Evolutionary conservation across 2,888 invertebrate species (phyloP), one percentile per base, ranked within the genome.

Genomic region (Oscheius myriophilus): DNA sequence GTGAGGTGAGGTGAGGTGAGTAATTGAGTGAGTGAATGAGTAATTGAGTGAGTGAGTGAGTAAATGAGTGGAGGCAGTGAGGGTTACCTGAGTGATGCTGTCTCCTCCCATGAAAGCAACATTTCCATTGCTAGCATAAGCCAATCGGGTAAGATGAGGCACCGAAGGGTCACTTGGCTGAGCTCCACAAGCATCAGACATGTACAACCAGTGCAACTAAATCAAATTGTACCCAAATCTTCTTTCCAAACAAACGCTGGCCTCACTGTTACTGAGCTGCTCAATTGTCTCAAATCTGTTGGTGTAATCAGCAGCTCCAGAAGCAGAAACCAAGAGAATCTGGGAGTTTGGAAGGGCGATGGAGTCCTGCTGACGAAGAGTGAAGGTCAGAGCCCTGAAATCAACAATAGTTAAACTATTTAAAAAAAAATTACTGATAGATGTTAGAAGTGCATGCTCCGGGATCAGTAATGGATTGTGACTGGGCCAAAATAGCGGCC

Each of bases 91-190:
- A 25, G 33, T 39, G 16, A 61, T 23, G 41, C 33, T 63, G 14
- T 21, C 43, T 0, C 62, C 7, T 16, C 63, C 68, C 41, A 77
- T 63, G 69, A 72, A 69, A 11, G 69, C 65, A 39, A 70, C 72
- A 43, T 80, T 79, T 69, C 81, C 81, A 53, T 76, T 71, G 33
- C 72, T 67, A 21, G 73, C 72, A 58, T 79, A 75, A 45, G 78
- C 76, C 21, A 76, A 58, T 52, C 76, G 72, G 11, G 72, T 70
- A 42, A 79, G 65, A 33, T 72, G 67, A n/a, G 53, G 51, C 2
- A 72, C 68, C 52, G 69, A 66, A 21, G 52, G 52, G 12, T 70
- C 66, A n/a, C 12, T 55, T 11, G 75, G 66, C 42, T 68, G 66
- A 16, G 59, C 61, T 25, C 68, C 69, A 49, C 81, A 81, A 16